Conservation (phyloP, 2,888 invertebrate genomes). For the Papilio demoleus region DNA sequence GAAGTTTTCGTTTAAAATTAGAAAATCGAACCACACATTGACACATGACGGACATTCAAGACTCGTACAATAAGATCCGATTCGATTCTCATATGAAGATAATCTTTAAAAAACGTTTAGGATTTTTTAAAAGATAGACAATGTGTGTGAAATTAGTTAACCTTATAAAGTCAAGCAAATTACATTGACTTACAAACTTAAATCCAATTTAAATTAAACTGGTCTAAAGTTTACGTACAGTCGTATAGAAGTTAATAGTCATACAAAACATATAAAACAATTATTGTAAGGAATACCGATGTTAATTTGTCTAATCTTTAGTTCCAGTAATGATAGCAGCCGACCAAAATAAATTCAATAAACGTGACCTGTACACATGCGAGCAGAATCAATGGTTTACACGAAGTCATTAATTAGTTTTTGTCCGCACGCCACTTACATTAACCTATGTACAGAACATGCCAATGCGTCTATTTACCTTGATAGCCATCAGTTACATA, state of each 20-base stretch:
- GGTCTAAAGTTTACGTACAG: not conserved
- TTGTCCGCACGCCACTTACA: constrained; percentile 29
- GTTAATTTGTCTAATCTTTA: constrained; percentile 10
- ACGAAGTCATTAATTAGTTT: constrained; percentile 35
- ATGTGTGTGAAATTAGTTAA: not conserved
- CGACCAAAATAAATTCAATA: constrained; percentile 15
- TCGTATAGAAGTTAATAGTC: not conserved
- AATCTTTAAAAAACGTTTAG: no score
- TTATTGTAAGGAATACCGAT: not conserved
- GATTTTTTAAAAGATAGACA: no score
- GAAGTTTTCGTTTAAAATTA: no score
- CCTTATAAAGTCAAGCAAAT: not conserved
- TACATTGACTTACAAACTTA: not conserved
- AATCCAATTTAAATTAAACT: not conserved
- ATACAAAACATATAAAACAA: not conserved
- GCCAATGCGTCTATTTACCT: constrained; percentile 32
- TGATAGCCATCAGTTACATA: constrained; percentile 35
- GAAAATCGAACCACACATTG: no score
- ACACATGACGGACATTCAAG: no score
- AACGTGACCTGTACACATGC: constrained; percentile 25
- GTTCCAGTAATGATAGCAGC: constrained; percentile 1
- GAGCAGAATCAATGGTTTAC: constrained; percentile 15
- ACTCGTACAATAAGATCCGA: no score
- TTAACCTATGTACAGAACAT: constrained; percentile 28
- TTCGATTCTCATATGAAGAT: no score